Evolutionary conservation across 2,797 vertebrate species (phyloP).

Genomic region (Muraenolepis orangiensis): DNA sequence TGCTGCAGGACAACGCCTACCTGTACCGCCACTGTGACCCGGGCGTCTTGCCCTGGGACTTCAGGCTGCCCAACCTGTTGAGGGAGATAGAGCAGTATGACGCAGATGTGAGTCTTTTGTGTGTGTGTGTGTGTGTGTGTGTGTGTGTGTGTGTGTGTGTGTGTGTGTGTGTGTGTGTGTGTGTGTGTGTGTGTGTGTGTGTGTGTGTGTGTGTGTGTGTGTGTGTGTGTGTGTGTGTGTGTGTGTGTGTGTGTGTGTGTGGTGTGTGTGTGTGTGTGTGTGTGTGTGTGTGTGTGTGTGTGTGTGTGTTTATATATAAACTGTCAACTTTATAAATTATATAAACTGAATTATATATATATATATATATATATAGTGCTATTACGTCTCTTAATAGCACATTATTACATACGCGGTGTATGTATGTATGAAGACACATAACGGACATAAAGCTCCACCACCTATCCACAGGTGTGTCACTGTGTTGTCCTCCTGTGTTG

Average conservation of each 20-base stretch:
- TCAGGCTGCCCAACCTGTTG: conserved; percentile 86
- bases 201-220: background rate
- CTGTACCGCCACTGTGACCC: conserved; percentile 87
- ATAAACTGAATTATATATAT: no score
- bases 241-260: background rate
- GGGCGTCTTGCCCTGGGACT: conserved; percentile 77
- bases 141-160: background rate
- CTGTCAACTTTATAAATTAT: no score
- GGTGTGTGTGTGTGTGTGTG: background rate
- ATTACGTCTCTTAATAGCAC: no score
- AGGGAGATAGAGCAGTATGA: conserved; percentile 80
- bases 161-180: background rate
- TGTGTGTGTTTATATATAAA: no score
- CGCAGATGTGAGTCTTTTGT: conserved; percentile 88
- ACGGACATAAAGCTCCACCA: no score
- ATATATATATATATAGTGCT: no score
- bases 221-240: background rate
- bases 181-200: background rate
- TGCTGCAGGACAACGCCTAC: conserved; percentile 86
- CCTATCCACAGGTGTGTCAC: background rate
- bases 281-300: background rate
- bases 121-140: no score
- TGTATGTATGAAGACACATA: no score
- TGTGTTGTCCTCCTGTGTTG: background rate
- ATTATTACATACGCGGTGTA: no score